Base-by-base conservation (phyloP, 2,797 vertebrate genomes). In the Catostomus latipinnis region DNA sequence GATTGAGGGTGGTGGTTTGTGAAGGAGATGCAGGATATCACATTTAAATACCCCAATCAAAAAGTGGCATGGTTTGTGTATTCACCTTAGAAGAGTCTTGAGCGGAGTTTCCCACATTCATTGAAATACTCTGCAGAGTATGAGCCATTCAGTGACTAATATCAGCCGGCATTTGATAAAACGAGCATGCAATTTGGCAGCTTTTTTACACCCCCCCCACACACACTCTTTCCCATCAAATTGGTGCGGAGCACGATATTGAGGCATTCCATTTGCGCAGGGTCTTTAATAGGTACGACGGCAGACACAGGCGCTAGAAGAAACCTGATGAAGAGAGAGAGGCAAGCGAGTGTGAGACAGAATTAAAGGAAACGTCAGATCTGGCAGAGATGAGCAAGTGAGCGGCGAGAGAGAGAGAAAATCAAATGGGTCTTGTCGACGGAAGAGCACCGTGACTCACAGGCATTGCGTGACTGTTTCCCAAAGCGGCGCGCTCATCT, bases 241-340 rank as follows among this genome's bases (percentile, higher is more conserved):
- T 81, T 70, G 53, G 72, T 45, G 71, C 66, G 54, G 83, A 34
- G 34, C 34, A 34, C 34, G 34, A 34, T 34, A 34, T 34, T 34
- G 34, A 34, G 2, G 34, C 84, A 83, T 86, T 84, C 83, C 83
- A 83, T 84, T 84, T 84, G 81, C 71, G 2, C 68, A 71, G 76
- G 69, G 60, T 81, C 84, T 86, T 83, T 84, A 86, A 84, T 86
- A 86, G 81, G 76, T 85, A 81, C 80, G 80, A 71, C 52, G 66
- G 50, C 82, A 48, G 81, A 82, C 43, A 76, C 80, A 52, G 34
- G 56, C 72, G 5, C 76, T 48, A 50, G 69, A 79, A 78, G 48
- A 56, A 70, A 83, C 76, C 84, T 81, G 84, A 85, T 83, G 76
- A 82, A 79, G 77, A 72, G 70, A 71, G 81, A 52, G 69, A 74